Evolutionary conservation across 2,797 vertebrate genomes (phyloP).

Genomic region (Natrix natrix): DNA sequence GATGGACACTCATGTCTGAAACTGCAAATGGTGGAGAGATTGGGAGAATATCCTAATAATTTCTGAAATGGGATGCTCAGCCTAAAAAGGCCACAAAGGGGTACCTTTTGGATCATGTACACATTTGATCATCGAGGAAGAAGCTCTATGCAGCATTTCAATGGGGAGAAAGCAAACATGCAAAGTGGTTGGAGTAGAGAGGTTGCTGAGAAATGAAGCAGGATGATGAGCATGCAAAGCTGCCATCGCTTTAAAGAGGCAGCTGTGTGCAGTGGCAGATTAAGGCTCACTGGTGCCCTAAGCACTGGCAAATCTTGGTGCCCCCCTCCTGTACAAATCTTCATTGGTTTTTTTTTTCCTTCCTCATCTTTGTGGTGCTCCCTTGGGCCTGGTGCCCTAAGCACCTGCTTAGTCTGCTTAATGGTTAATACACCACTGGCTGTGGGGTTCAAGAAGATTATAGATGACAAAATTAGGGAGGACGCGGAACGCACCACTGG

Average conservation of each 20-base stretch:
- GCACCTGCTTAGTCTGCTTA: too few relatives aligned
- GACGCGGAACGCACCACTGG: neutral
- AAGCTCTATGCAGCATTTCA: neutral
- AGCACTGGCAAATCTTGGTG: too few relatives aligned
- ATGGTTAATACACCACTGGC: too few relatives aligned
- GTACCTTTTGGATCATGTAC: neutral
- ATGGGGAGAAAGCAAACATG: neutral
- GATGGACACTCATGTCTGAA: neutral
- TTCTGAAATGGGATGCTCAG: neutral
- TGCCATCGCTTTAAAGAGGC: neutral
- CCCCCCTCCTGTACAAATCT: too few relatives aligned
- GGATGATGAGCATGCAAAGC: neutral
- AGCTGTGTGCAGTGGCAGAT: neutral
- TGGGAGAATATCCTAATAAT: neutral
- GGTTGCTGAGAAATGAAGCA: neutral
- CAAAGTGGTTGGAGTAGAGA: neutral
- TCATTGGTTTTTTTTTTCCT: too few relatives aligned
- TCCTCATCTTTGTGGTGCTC: too few relatives aligned
- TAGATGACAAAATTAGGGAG: constrained; percentile 1
- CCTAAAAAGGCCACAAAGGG: neutral
- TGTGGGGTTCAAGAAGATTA: constrained; percentile 6
- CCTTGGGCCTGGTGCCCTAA: too few relatives aligned
- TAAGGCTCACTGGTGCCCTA: too few relatives aligned
- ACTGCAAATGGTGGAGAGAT: neutral
- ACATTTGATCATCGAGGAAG: neutral